Evolutionary conservation across 1,140 invertebrate species (phyloP).

Genomic region (Polypedilum vanderplanki): DNA sequence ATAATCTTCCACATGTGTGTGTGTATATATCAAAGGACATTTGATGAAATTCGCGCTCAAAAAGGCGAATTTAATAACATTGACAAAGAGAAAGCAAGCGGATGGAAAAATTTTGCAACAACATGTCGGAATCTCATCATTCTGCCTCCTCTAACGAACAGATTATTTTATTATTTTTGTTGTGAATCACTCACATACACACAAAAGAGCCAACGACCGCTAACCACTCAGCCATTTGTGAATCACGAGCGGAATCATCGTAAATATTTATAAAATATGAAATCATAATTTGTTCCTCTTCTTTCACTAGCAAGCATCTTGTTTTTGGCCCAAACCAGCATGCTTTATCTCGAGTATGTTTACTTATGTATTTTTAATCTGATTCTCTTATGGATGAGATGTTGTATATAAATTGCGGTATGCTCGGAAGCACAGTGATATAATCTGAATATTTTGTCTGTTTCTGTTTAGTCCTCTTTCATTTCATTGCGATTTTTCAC

Average conservation of each 20-base stretch:
- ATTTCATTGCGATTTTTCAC: background rate
- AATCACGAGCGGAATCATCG: background rate
- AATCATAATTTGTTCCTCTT: background rate
- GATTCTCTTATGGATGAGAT: conserved; percentile 11
- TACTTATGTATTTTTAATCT: conserved; percentile 27
- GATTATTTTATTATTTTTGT: too few relatives aligned
- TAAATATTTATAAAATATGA: conserved; percentile 26
- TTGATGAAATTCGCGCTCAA: too few relatives aligned
- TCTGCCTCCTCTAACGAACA: too few relatives aligned
- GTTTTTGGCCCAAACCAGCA: background rate
- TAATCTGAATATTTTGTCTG: background rate
- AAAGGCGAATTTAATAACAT: too few relatives aligned
- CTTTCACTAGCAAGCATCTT: background rate
- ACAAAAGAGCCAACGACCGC: background rate
- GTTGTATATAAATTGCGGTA: background rate
- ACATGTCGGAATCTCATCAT: too few relatives aligned
- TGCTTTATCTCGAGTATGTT: background rate
- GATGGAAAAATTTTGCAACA: too few relatives aligned
- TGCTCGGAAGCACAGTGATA: conserved; percentile 7
- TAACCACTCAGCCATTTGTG: too few relatives aligned
- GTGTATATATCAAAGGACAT: too few relatives aligned
- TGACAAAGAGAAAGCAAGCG: too few relatives aligned
- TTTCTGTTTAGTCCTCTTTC: background rate
- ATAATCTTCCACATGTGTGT: too few relatives aligned
- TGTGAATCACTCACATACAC: too few relatives aligned